Evolutionary conservation across 2,113 vertebrate genomes (phyloP).

Genomic region (Puntigrus tetrazona): DNA sequence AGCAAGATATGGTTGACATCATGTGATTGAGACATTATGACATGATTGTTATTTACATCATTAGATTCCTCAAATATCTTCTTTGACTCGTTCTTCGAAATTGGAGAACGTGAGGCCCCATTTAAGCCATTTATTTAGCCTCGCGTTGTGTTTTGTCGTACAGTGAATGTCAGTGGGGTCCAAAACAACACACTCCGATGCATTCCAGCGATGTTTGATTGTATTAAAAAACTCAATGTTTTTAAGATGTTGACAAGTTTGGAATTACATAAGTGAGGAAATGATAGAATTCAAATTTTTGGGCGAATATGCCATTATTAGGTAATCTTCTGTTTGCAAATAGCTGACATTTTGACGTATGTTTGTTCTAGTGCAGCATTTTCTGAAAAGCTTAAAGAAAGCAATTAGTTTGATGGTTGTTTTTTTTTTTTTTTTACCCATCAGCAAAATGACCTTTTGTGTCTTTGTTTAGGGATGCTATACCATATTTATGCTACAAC

Average conservation of each 20-base stretch:
- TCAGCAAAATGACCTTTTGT: conserved; percentile 4
- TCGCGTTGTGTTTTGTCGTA: background rate
- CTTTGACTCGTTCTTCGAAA: background rate
- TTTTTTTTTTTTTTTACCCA: background rate
- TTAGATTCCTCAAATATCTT: background rate
- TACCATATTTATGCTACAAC: background rate
- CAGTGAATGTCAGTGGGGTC: background rate
- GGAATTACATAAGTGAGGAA: background rate
- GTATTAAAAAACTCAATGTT: background rate
- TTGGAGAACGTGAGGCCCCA: background rate
- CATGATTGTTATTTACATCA: background rate
- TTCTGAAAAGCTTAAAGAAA: background rate
- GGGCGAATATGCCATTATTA: background rate
- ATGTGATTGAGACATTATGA: background rate
- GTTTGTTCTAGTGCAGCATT: background rate
- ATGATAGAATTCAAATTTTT: background rate
- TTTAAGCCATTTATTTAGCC: background rate
- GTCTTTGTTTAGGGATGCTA: background rate
- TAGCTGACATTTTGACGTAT: background rate
- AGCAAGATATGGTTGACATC: background rate
- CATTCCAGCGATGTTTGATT: background rate
- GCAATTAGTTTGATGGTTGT: background rate
- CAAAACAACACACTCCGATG: background rate
- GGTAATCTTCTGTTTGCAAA: background rate
- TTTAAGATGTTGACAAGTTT: background rate